Evolutionary conservation across 2,113 vertebrate genomes (phyloP).

Genomic region (Tychaedon coryphoeus): DNA sequence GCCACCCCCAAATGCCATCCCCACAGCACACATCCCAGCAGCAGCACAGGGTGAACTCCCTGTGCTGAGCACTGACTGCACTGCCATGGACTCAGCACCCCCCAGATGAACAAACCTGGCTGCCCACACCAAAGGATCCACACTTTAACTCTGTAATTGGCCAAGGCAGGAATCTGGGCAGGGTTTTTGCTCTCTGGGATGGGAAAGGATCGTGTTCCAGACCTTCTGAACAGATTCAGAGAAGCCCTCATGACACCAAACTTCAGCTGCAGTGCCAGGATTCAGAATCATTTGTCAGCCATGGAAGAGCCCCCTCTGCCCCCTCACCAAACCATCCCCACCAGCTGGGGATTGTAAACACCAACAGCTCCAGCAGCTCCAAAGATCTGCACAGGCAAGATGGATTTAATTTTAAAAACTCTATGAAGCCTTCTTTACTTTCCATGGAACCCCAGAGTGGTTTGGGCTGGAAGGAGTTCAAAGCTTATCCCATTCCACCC

Average conservation of each 20-base stretch:
- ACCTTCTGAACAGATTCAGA: not conserved
- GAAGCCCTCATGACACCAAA: not conserved
- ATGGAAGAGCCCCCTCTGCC: not conserved
- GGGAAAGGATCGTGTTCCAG: not conserved
- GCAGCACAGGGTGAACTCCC: not conserved
- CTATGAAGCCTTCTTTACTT: not conserved
- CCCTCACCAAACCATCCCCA: not conserved
- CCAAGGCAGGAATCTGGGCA: not conserved
- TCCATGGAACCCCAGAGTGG: not conserved
- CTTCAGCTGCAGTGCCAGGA: not conserved
- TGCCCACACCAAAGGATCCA: not conserved
- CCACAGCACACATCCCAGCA: not conserved
- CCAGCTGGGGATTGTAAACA: not conserved
- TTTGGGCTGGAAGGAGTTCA: not conserved
- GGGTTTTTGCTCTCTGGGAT: not conserved
- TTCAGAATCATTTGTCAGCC: not conserved
- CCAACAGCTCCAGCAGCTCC: not conserved
- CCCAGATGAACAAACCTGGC: not conserved
- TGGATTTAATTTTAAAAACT: not conserved
- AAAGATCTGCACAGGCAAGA: not conserved
- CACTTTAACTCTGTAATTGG: fast-evolving
- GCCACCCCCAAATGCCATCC: not conserved
- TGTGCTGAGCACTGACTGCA: not conserved
- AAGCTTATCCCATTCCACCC: not conserved
- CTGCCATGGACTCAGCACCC: fast-evolving